Evolutionary conservation across 2,888 invertebrate species (phyloP), one percentile per base, ranked within the genome.

Genomic region (Yponomeuta cagnagella): DNA sequence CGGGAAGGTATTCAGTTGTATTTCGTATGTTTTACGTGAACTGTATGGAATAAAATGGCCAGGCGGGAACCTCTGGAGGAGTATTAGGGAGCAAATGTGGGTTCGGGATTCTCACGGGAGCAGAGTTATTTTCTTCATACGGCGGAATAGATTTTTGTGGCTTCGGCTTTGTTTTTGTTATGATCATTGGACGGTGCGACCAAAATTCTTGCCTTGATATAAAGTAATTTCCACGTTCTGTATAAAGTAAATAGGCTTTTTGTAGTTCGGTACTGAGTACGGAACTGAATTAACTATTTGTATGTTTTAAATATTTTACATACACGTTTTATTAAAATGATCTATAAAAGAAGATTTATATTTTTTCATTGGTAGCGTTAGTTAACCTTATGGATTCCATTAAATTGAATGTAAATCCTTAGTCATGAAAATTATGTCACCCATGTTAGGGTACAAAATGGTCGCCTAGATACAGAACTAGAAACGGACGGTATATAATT

Each of bases 61-160:
- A 85, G 82, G 82, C 83, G 84, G 79, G 87, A 90, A 90, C 90
- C 89, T 89, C 85, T 86, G 84, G 84, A 87, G 87, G 84, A 86
- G 79, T 87, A 87, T 88, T 85, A 88, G 86, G 88, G 87, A 84
- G 83, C 80, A 82, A 87, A 88, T 84, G 77, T 77, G 75, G 77
- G 84, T 84, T 80, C 77, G 82, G 76, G 37, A 63, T 10, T 63
- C 70, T 87, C 86, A 87, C 86, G 81, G 84, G 87, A 84, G 89
- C 82, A 82, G 78, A 79, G 82, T 88, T 86, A 88, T 90, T 86
- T 83, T 79, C 80, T 80, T 79, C 43, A 23, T 43, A 37, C 68
- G 4, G 43, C 37, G 23, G 33, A 64, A 48, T 70, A 68, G 72
- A 70, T 70, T 73, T 71, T 52, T 72, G 68, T 68, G 37, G 43